Base-by-base conservation (phyloP, 2,113 vertebrate species). In the Pomatorhinus ruficollis region DNA sequence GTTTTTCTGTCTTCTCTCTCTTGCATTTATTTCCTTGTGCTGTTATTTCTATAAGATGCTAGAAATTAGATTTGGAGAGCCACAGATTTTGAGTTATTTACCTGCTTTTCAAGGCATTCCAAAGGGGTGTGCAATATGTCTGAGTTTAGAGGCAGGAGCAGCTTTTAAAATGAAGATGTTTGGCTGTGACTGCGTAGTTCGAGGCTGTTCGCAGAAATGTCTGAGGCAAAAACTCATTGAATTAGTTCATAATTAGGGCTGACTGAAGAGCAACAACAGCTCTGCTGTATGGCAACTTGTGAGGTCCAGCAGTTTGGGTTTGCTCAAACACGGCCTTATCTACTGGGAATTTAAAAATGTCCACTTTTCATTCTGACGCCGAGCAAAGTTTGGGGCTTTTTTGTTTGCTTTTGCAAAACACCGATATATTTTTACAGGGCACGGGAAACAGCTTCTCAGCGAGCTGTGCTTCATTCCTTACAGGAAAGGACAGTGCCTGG, bases 291-390 rank as follows among this genome's bases (percentile, higher is more conserved):
- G 91, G 83, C 96, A 94, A 11, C 95, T 89, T 97, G 95, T 92
- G 96, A 92, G 95, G 96, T 97, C 96, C 83, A 81, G 80, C 71
- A 66, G 66, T 81, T 81, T 81, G 52, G 27, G 15, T 66, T 93
- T 94, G 71, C 71, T 86, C 79, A 94, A 90, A n/a, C 30, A 13
- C 2, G 3, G 56, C 39, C 81, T 59, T 83, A 74, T 70, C 93
- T 91, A 28, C 44, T 57, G 91, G 93, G 94, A 95, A 95, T 94
- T 96, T 50, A 27, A 91, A 95, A 95, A 94, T 94, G 87, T 56
- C 69, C 77, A 82, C 87, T 89, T 84, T 76, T 95, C 86, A 91
- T 91, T 79, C 84, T 64, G 81, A 60, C 40, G 2, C 5, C 4
- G 70, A 79, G 60, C 42, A 68, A 81, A 70, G 28, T 78, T 81